A percentile compares a stretch with the other conserved stretches of the same genome.
Conservation (phyloP, 2,797 vertebrate genomes). For the Harpagifer antarcticus region DNA sequence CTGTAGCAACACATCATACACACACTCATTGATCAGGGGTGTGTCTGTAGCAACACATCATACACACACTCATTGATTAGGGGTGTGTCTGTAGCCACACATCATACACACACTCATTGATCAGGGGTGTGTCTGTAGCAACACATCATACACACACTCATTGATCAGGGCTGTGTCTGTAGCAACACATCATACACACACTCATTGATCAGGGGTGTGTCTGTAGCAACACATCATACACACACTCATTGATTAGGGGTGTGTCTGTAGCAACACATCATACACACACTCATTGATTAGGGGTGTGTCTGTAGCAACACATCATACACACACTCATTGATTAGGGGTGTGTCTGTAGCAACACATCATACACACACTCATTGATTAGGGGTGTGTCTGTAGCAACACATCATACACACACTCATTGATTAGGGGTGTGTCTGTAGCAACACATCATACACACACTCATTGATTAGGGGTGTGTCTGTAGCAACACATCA, state of each 20-base stretch:
- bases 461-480: conserved; percentile 41
- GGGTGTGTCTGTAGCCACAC: conserved; percentile 1
- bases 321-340: conserved; percentile 46
- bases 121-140: neutral
- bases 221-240: conserved; percentile 8
- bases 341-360: neutral
- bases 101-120: conserved; percentile 46
- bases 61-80: conserved; percentile 45
- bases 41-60: conserved; percentile 6
- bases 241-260: conserved; percentile 41
- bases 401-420: conserved; percentile 15
- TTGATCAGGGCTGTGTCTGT: conserved; percentile 35
- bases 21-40: conserved; percentile 41
- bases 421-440: conserved; percentile 36
- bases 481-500: conserved; percentile 6
- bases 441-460: conserved; percentile 8
- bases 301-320: conserved; percentile 1
- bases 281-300: conserved; percentile 45
- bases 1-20: conserved; percentile 8
- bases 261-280: conserved; percentile 6
- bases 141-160: conserved; percentile 23
- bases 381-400: conserved; percentile 35
- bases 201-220: conserved; percentile 36
- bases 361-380: conserved; percentile 23
- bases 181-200: conserved; percentile 15